These are phyloP conservation scores for Julus scandinavius DNA, from an alignment of 2,888 invertebrate genomes.

Conservation along the genomic window DNA sequence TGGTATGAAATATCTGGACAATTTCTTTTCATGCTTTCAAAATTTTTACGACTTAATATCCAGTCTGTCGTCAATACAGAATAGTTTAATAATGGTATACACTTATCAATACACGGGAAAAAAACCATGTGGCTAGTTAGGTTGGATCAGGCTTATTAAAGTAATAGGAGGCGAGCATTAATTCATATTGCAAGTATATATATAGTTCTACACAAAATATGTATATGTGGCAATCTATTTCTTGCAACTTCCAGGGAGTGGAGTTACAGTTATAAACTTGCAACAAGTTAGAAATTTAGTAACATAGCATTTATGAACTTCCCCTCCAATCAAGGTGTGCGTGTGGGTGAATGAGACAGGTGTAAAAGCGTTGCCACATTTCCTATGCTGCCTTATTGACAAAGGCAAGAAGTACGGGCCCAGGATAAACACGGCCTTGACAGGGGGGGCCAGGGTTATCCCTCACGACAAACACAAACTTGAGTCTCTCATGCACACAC, in stretches of 20 bases:
- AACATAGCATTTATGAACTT: not conserved
- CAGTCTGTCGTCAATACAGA: too few relatives aligned
- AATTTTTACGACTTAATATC: too few relatives aligned
- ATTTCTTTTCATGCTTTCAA: too few relatives aligned
- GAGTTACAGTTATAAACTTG: not conserved
- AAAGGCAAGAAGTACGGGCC: slow-evolving; percentile 25
- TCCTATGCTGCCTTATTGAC: not conserved
- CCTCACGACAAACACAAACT: slow-evolving; percentile 9
- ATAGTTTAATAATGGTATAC: too few relatives aligned
- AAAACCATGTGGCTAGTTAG: too few relatives aligned
- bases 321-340: slow-evolving; percentile 5
- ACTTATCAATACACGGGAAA: too few relatives aligned
- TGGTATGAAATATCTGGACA: too few relatives aligned
- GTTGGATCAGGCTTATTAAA: too few relatives aligned
- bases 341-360: not conserved
- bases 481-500: not conserved
- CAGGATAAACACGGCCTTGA: slow-evolving; percentile 40
- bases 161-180: too few relatives aligned
- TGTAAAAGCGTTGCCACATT: slow-evolving; percentile 14
- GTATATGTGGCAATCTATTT: not conserved
- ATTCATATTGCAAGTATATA: too few relatives aligned
- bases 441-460: slow-evolving; percentile 34
- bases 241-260: not conserved
- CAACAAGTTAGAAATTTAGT: not conserved
- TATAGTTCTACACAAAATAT: too few relatives aligned